These are phyloP conservation scores for Xanthia togata DNA, from an alignment of 2,888 invertebrate species.

Conservation along the genomic window DNA sequence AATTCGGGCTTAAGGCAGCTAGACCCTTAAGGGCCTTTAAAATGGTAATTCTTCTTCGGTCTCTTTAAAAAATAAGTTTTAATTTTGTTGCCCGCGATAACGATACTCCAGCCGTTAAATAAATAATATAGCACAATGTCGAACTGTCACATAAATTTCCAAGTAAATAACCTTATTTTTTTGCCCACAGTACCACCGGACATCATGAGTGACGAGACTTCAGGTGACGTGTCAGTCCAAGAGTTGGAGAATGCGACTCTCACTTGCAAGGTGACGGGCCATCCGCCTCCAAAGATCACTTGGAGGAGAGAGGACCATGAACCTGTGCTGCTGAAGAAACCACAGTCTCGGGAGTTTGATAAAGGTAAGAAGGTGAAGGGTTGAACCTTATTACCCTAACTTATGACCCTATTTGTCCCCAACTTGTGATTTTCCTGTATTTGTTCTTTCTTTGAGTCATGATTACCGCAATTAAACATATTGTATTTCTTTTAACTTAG, in stretches of 20 bases:
- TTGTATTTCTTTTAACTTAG: too few species aligned
- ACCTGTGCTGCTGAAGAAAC: conserved; percentile 90
- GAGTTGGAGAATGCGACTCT: conserved; percentile 96
- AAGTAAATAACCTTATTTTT: neutral
- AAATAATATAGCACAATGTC: neutral
- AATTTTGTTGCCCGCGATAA: conserved; percentile 14
- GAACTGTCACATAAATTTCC: neutral
- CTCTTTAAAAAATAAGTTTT: conserved; percentile 32
- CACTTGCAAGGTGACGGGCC: conserved; percentile 95
- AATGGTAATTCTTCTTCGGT: conserved; percentile 5
- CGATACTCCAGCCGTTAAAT: neutral
- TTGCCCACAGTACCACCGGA: conserved; percentile 93
- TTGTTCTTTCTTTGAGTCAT: too few species aligned
- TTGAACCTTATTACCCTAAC: too few species aligned
- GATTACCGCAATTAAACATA: too few species aligned
- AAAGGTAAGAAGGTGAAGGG: conserved; percentile 76
- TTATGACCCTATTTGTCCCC: too few species aligned
- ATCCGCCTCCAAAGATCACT: conserved; percentile 94
- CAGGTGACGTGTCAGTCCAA: conserved; percentile 94
- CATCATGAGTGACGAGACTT: conserved; percentile 94
- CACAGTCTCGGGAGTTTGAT: conserved; percentile 85
- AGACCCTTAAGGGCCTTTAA: conserved; percentile 21
- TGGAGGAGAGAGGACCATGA: conserved; percentile 95
- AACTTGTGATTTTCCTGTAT: too few species aligned
- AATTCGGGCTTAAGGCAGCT: neutral